phyloP scores from a whole-genome alignment of 2,888 invertebrate genomes.

The Ceramica pisi region DNA sequence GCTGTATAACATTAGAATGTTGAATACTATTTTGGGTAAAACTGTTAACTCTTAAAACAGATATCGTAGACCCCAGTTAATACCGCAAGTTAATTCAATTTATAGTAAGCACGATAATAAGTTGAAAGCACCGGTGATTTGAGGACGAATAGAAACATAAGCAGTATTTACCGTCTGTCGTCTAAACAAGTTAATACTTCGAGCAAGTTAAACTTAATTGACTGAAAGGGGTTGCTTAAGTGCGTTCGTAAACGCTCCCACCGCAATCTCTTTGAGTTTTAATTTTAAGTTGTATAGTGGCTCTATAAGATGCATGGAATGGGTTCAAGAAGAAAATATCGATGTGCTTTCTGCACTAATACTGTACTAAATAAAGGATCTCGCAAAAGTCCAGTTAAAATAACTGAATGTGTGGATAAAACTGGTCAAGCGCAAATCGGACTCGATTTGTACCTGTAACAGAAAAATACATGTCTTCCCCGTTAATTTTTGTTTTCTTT shows the following conservation, averaged over 20 bases:
- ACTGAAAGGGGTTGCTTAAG: constrained; percentile 54
- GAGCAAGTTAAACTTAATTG: constrained; percentile 59
- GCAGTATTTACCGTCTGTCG: constrained; percentile 40
- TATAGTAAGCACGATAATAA: constrained; percentile 19
- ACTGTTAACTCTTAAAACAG: neutral
- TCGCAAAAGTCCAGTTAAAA: neutral
- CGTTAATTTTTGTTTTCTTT: no score
- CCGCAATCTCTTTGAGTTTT: constrained; percentile 36
- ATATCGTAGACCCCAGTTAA: constrained; percentile 16
- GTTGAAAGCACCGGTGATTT: constrained; percentile 28
- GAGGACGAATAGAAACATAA: constrained; percentile 44
- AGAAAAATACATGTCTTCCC: no score
- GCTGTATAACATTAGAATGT: neutral
- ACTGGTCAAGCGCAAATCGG: no score
- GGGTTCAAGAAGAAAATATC: neutral
- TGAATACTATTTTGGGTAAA: neutral
- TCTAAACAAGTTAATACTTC: constrained; percentile 51
- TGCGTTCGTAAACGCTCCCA: constrained; percentile 38
- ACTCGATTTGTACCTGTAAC: no score
- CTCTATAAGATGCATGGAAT: constrained; percentile 6
- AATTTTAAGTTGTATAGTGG: constrained; percentile 14
- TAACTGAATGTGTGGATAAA: neutral
- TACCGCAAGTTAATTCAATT: constrained; percentile 24
- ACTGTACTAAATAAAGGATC: neutral
- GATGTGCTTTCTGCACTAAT: neutral